phyloP scores from a whole-genome alignment of 2,797 vertebrate species.

The Danio jaintianensis region DNA sequence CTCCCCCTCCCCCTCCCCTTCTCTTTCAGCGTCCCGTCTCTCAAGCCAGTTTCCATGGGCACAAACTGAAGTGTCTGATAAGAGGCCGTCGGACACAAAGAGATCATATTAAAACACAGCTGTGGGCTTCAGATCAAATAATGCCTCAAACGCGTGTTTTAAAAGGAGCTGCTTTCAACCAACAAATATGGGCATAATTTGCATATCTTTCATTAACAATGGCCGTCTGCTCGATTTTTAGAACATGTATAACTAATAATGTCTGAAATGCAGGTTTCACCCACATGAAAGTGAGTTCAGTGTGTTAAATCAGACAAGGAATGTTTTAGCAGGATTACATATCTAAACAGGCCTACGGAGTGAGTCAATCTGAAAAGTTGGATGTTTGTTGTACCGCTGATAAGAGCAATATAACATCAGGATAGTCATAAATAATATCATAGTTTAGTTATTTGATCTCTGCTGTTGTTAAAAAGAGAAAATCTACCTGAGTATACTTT shows the following conservation, averaged over 20 bases:
- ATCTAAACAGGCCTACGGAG: conserved; percentile 10
- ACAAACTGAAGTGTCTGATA: conserved; percentile 77
- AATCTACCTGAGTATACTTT: not conserved
- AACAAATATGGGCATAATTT: conserved; percentile 69
- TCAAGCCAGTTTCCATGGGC: conserved; percentile 72
- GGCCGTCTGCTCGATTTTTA: conserved; percentile 39
- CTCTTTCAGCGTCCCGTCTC: conserved; percentile 54
- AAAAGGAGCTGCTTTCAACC: conserved; percentile 52
- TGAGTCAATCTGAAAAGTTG: conserved; percentile 6
- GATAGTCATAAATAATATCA: not conserved
- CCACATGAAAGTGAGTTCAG: conserved; percentile 7
- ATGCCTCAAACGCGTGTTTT: conserved; percentile 45
- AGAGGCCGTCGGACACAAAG: conserved; percentile 74
- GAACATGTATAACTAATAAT: conserved; percentile 1
- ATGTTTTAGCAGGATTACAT: conserved; percentile 60
- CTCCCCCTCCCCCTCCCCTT: not conserved
- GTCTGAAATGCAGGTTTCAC: not conserved
- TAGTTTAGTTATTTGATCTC: not conserved
- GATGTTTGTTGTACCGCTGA: not conserved
- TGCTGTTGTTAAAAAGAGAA: not conserved
- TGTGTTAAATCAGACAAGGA: conserved; percentile 19
- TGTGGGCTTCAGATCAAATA: conserved; percentile 73
- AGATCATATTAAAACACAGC: conserved; percentile 68
- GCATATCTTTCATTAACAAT: conserved; percentile 41
- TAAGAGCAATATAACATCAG: not conserved